These are phyloP conservation scores for Toxotes lorentzi DNA, from an alignment of 2,797 vertebrate genomes.

Conservation along the genomic window DNA sequence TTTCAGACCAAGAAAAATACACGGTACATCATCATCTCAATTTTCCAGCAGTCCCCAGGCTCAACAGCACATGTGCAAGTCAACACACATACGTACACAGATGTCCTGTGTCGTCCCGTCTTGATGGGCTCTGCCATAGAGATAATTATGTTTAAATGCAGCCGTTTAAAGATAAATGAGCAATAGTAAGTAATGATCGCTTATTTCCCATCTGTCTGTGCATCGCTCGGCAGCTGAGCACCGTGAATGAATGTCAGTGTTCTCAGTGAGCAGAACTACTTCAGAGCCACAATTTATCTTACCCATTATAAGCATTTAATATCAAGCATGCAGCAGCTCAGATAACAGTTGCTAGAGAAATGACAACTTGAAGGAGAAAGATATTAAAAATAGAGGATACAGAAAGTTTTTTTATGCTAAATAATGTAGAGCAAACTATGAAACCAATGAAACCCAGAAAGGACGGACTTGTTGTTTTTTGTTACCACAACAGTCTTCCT, in stretches of 20 bases:
- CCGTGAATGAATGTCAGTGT: conserved; percentile 77
- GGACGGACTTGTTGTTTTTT: conserved; percentile 39
- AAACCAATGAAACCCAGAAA: conserved; percentile 21
- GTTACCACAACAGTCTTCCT: conserved; percentile 53
- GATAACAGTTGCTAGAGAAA: conserved; percentile 4
- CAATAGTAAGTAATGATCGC: conserved; percentile 83
- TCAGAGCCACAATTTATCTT: conserved; percentile 45
- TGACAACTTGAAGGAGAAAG: conserved; percentile 14
- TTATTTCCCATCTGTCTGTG: conserved; percentile 82
- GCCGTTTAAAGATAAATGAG: conserved; percentile 86
- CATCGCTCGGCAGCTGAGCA: conserved; percentile 70
- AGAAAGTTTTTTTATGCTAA: background rate
- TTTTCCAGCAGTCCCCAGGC: conserved; percentile 64
- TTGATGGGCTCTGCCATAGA: conserved; percentile 74
- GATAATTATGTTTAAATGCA: conserved; percentile 85
- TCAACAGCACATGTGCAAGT: conserved; percentile 50
- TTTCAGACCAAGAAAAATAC: conserved; percentile 72
- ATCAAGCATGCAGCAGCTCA: conserved; percentile 33
- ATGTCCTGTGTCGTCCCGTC: conserved; percentile 74
- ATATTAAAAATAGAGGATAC: background rate
- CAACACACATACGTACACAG: conserved; percentile 63
- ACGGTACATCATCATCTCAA: conserved; percentile 68
- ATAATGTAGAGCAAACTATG: background rate
- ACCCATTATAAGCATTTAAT: conserved; percentile 9
- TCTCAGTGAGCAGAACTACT: conserved; percentile 42